phyloP scores from a whole-genome alignment of 2,797 vertebrate genomes.

The Crenuchus spilurus region DNA sequence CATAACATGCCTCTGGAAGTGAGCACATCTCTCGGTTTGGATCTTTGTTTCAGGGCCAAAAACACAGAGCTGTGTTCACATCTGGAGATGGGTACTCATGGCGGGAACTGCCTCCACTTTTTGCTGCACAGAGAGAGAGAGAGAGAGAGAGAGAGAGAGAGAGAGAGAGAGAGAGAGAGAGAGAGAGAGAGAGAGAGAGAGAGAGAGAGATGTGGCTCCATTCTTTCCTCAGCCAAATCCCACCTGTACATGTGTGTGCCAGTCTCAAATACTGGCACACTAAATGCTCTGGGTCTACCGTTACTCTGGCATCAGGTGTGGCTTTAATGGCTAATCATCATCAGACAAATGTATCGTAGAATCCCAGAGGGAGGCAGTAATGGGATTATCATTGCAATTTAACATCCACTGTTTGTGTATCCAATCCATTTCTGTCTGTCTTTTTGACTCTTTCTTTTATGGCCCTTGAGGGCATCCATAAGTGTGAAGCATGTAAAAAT shows the following conservation, averaged over 20 bases:
- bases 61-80: slow-evolving; percentile 23
- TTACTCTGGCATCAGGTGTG: slow-evolving; percentile 84
- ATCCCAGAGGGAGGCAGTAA: slow-evolving; percentile 72
- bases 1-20: slow-evolving; percentile 20
- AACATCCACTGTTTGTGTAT: not conserved
- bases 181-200: slow-evolving; percentile 59
- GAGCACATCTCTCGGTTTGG: slow-evolving; percentile 15
- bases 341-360: slow-evolving; percentile 83
- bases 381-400: slow-evolving; percentile 11
- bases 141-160: slow-evolving; percentile 58
- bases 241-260: slow-evolving; percentile 77
- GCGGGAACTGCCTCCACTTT: slow-evolving; percentile 19
- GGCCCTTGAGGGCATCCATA: not conserved
- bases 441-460: slow-evolving; percentile 50
- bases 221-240: slow-evolving; percentile 74
- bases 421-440: slow-evolving; percentile 54
- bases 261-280: slow-evolving; percentile 79
- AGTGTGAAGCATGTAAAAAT: not conserved
- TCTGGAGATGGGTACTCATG: slow-evolving; percentile 23
- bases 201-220: slow-evolving; percentile 69
- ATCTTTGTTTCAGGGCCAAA: slow-evolving; percentile 19
- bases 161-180: slow-evolving; percentile 59
- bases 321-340: slow-evolving; percentile 84
- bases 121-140: slow-evolving; percentile 52
- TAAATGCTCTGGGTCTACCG: slow-evolving; percentile 81